Evolutionary conservation across 2,797 vertebrate genomes (phyloP).

Genomic region (Hypotaenidia philippensis): DNA sequence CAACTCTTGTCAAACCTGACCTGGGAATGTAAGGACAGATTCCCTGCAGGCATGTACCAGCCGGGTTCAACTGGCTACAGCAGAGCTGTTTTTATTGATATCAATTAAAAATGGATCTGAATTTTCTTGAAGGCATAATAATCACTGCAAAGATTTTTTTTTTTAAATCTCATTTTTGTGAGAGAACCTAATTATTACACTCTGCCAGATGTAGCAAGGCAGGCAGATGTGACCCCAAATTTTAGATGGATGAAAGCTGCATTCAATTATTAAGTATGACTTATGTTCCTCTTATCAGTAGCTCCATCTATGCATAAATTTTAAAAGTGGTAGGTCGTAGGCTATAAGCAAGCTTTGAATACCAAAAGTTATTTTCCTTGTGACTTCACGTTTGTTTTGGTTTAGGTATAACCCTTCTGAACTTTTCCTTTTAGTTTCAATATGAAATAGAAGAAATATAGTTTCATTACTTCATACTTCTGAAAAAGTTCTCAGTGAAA

Average conservation of each 20-base stretch:
- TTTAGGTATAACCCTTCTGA: not conserved
- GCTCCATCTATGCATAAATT: not conserved
- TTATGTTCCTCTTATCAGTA: constrained; percentile 9
- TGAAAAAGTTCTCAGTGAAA: not conserved
- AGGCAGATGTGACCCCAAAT: constrained; percentile 35
- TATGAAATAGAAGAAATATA: not conserved
- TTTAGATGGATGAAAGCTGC: not conserved
- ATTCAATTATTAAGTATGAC: constrained; percentile 8
- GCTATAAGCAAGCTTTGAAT: not conserved
- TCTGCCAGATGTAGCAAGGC: constrained; percentile 35
- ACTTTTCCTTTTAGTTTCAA: not conserved
- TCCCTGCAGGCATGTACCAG: not conserved
- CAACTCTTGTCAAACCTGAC: not conserved
- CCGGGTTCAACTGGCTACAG: not conserved
- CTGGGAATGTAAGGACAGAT: not conserved
- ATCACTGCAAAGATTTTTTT: not conserved
- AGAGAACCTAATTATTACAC: constrained; percentile 21
- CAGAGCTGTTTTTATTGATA: not conserved
- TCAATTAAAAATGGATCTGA: constrained; percentile 4
- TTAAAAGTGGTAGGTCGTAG: not conserved
- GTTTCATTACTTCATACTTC: not conserved
- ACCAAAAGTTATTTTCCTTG: not conserved
- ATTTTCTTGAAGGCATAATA: constrained; percentile 1
- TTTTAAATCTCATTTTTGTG: not conserved
- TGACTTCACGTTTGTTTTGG: not conserved